Conservation (phyloP, 2,888 invertebrate species). For the Coleophora flavipennella region DNA sequence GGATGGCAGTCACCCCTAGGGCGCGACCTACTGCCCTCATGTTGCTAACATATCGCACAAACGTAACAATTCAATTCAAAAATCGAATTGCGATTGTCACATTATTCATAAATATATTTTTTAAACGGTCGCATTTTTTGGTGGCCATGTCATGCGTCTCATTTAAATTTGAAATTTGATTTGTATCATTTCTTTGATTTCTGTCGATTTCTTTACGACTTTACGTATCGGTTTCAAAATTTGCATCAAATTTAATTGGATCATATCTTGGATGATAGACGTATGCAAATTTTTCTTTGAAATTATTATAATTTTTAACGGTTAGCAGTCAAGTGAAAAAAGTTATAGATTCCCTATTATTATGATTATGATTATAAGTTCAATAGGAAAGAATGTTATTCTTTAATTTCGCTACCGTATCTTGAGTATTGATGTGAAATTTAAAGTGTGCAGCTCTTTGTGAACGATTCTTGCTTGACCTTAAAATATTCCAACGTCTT, state of each 20-base stretch:
- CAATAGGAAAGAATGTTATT: conserved; percentile 51
- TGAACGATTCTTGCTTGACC: conserved; percentile 43
- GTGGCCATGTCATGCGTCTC: conserved; percentile 47
- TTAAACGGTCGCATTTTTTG: conserved; percentile 45
- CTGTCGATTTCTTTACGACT: conserved; percentile 21
- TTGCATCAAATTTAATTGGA: conserved; percentile 60
- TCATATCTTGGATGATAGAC: conserved; percentile 63
- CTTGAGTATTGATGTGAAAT: conserved; percentile 48
- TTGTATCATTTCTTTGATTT: conserved; percentile 31
- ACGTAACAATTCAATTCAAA: conserved; percentile 56
- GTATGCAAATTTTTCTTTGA: conserved; percentile 55
- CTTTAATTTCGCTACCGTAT: conserved; percentile 60
- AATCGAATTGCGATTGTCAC: conserved; percentile 32
- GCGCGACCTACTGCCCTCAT: conserved; percentile 65
- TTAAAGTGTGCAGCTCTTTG: conserved; percentile 25
- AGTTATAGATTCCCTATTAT: conserved; percentile 30
- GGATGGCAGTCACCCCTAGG: conserved; percentile 40
- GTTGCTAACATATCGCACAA: conserved; percentile 40
- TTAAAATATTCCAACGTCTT: conserved; percentile 47
- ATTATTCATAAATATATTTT: conserved; percentile 47
- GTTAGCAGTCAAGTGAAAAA: conserved; percentile 31
- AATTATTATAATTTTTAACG: conserved; percentile 32
- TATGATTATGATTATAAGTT: conserved; percentile 19
- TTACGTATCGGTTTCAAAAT: conserved; percentile 53
- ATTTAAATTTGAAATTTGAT: conserved; percentile 51